Conservation (phyloP, 2,797 vertebrate genomes). For the Takifugu ocellatus region DNA sequence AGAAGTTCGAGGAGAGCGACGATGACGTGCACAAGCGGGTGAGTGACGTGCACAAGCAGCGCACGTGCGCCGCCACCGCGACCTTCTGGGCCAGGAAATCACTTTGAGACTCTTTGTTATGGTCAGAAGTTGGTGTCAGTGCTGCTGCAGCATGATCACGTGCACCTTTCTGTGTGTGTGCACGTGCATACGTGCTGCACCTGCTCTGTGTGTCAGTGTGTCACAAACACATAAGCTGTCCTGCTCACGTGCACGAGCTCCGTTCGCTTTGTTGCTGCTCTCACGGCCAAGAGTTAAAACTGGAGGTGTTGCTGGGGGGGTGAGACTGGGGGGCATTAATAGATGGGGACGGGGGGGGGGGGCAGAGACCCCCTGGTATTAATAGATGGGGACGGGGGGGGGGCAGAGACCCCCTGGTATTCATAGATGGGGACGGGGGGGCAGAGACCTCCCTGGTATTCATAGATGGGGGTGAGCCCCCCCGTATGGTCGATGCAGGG, state of each 20-base stretch:
- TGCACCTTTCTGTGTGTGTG: not conserved
- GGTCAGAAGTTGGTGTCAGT: too few relatives aligned
- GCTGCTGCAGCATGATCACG: too few relatives aligned
- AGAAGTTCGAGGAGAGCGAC: conserved; percentile 86
- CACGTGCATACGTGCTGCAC: not conserved
- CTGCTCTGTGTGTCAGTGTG: conserved; percentile 33
- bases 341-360: conserved; percentile 16
- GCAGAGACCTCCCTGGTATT: conserved; percentile 59
- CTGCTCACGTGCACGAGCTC: conserved; percentile 23
- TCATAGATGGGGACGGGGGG: conserved; percentile 10
- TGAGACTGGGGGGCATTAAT: conserved; percentile 35
- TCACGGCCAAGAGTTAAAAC: conserved; percentile 53
- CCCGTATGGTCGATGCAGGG: conserved; percentile 5
- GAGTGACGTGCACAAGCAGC: conserved; percentile 67
- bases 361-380: conserved; percentile 59
- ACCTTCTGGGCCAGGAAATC: too few relatives aligned
- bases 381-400: not conserved
- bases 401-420: not conserved
- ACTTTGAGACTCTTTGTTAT: too few relatives aligned
- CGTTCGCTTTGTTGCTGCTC: conserved; percentile 26
- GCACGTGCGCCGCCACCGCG: too few relatives aligned
- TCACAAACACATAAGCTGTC: conserved; percentile 3
- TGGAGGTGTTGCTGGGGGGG: conserved; percentile 50
- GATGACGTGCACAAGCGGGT: conserved; percentile 87
- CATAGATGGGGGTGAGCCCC: conserved; percentile 19